phyloP scores from a whole-genome alignment of 2,113 vertebrate species.

The Turdus rufiventris region DNA sequence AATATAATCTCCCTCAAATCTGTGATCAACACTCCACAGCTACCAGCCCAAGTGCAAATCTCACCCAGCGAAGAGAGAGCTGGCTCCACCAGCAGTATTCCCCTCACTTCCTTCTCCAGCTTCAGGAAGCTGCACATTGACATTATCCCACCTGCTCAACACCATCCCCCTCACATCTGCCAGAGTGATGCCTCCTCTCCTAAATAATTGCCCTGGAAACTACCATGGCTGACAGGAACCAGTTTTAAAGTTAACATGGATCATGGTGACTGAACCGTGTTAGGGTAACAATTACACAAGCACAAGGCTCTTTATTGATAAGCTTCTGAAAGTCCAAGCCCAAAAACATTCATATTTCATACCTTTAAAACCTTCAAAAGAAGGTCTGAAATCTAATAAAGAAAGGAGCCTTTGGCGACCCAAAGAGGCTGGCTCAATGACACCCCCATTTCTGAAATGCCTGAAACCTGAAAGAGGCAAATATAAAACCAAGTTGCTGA shows the following conservation, averaged over 20 bases:
- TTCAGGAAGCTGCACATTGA: not conserved
- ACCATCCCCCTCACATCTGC: conserved; percentile 10
- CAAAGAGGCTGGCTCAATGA: not conserved
- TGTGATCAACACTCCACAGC: conserved; percentile 17
- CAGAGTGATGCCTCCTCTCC: not conserved
- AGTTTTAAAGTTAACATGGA: not conserved
- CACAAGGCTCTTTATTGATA: not conserved
- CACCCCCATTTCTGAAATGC: not conserved
- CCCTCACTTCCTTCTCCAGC: not conserved
- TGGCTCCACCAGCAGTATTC: not conserved
- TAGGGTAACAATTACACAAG: not conserved
- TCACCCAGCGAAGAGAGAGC: not conserved
- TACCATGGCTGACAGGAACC: not conserved
- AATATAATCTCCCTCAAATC: conserved; percentile 31
- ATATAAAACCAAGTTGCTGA: not conserved
- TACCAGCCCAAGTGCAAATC: not conserved
- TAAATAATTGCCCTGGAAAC: not conserved
- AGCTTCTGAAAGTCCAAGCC: not conserved
- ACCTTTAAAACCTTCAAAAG: not conserved
- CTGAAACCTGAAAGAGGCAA: not conserved
- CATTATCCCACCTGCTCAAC: conserved; percentile 5
- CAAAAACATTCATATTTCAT: not conserved
- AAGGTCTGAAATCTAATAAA: not conserved
- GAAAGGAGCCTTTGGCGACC: not conserved
- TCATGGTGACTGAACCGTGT: not conserved